Evolutionary conservation across 2,888 invertebrate genomes (phyloP).

Genomic region (Deilephila porcellus): DNA sequence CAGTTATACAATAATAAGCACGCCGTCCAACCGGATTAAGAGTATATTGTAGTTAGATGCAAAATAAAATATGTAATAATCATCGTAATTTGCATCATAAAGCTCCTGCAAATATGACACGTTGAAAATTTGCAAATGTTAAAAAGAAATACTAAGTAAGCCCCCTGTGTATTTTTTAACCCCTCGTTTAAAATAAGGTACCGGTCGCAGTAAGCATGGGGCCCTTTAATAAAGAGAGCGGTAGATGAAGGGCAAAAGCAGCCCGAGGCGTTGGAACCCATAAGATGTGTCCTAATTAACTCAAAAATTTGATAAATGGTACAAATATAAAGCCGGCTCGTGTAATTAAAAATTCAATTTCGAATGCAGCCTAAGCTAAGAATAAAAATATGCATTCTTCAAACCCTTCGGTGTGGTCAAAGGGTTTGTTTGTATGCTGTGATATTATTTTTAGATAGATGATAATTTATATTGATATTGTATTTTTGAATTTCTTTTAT

Average conservation of each 20-base stretch:
- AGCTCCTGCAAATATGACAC: background rate
- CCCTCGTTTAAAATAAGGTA: constrained; percentile 50
- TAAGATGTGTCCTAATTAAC: constrained; percentile 49
- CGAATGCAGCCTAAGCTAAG: constrained; percentile 28
- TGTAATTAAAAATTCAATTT: constrained; percentile 77
- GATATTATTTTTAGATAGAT: background rate
- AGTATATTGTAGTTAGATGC: background rate
- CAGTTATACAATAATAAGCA: background rate
- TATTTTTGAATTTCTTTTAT: too few species aligned
- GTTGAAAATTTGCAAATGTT: background rate
- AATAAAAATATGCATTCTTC: constrained; percentile 8
- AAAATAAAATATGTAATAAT: constrained; percentile 3
- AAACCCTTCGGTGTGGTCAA: background rate
- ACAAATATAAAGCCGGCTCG: constrained; percentile 43
- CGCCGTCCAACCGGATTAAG: background rate
- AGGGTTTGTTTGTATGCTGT: background rate
- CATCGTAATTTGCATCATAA: constrained; percentile 6
- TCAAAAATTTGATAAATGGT: constrained; percentile 63
- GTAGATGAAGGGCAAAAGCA: constrained; percentile 54
- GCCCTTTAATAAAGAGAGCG: constrained; percentile 57
- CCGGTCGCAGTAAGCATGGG: constrained; percentile 53
- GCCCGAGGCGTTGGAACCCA: constrained; percentile 49
- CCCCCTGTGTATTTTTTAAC: constrained; percentile 38
- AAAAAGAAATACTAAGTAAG: background rate
- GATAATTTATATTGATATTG: background rate